These are phyloP conservation scores for Salvator merianae DNA, from an alignment of 2,113 vertebrate species.

Conservation along the genomic window DNA sequence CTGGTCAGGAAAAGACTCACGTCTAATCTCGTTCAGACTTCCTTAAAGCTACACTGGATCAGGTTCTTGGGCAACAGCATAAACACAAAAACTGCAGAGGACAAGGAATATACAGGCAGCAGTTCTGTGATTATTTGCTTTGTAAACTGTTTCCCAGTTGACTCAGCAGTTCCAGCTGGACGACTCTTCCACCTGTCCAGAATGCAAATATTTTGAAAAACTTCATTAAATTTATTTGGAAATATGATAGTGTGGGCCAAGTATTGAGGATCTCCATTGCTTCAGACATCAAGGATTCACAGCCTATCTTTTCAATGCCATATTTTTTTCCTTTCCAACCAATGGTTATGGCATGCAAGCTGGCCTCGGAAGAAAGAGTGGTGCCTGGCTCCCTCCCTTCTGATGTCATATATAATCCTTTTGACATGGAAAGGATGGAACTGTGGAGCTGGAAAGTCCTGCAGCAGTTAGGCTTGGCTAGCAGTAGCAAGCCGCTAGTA, in stretches of 20 bases:
- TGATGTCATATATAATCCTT: not conserved
- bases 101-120: not conserved
- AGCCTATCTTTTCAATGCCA: not conserved
- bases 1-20: not conserved
- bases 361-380: not conserved
- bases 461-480: not conserved
- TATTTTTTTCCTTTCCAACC: not conserved
- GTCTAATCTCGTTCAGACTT: not conserved
- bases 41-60: not conserved
- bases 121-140: not conserved
- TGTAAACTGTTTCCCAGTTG: not conserved
- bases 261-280: not conserved
- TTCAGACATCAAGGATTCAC: too few relatives aligned
- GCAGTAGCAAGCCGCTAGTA: not conserved
- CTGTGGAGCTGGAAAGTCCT: not conserved
- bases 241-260: not conserved
- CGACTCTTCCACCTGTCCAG: not conserved
- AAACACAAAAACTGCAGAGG: not conserved
- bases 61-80: not conserved
- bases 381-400: not conserved
- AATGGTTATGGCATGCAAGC: not conserved
- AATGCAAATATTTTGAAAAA: not conserved
- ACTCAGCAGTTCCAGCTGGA: not conserved
- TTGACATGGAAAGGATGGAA: not conserved
- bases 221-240: not conserved